These are phyloP conservation scores for Baccha elongata DNA, from an alignment of 2,888 invertebrate genomes.

Conservation along the genomic window DNA sequence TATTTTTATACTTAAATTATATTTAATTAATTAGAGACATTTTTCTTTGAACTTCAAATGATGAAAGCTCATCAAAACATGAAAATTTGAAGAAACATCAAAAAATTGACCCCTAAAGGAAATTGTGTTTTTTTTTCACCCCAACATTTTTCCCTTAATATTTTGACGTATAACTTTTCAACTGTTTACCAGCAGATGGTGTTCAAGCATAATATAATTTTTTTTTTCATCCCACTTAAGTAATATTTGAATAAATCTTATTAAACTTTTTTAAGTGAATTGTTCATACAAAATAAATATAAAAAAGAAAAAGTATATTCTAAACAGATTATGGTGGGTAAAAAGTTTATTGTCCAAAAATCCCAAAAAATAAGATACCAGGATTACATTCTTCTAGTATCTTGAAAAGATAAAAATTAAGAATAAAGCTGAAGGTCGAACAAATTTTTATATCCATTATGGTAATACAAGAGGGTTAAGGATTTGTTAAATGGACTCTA, in stretches of 20 bases:
- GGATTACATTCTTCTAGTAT: background rate
- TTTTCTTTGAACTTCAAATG: too few species aligned
- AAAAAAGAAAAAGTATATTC: background rate
- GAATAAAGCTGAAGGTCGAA: conserved; percentile 1
- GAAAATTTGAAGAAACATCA: too few species aligned
- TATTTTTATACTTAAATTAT: too few species aligned
- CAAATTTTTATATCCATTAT: conserved; percentile 1
- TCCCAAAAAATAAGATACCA: background rate
- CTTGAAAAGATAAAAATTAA: too few species aligned
- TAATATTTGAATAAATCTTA: background rate
- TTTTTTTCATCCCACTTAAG: background rate
- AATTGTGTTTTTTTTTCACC: too few species aligned
- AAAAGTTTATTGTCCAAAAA: conserved; percentile 2
- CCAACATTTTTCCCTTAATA: too few species aligned
- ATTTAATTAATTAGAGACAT: too few species aligned
- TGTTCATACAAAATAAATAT: background rate
- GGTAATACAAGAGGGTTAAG: background rate
- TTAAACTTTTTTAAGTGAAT: background rate
- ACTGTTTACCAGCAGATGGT: too few species aligned
- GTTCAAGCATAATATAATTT: background rate
- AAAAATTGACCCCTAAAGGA: too few species aligned
- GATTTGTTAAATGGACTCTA: conserved; percentile 1
- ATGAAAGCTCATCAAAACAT: too few species aligned
- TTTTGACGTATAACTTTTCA: too few species aligned
- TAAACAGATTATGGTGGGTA: background rate